Base-by-base conservation (phyloP, 1,140 invertebrate genomes). In the Drosophila micromelanica region DNA sequence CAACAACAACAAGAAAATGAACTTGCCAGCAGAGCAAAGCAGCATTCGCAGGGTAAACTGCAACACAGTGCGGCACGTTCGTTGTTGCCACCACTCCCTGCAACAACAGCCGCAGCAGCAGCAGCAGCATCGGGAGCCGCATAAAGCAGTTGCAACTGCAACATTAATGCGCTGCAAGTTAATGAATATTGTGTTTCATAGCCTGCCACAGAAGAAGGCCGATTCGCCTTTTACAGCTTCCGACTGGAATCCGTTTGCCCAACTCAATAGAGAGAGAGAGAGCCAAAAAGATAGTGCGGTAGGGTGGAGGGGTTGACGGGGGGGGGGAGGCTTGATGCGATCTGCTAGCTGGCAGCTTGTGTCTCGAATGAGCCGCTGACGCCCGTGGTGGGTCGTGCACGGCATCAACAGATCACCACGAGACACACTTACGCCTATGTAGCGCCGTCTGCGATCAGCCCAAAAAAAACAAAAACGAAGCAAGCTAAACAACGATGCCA, bases 101-200 rank as follows among this genome's bases (percentile, higher is more conserved):
- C 57, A 27, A 6, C 27, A 5, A 6, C 27, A 27, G 23, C 23
- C 1, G 23, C 23, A 48, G 23, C 15, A 15, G n/a, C 20, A 8
- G 27, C 9, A n/a, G 23, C 38, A 52, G 37, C 52, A 49, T 48
- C 49, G 12, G 76, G 60, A 70, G 69, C 71, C 42, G 37, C 74
- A 76, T 68, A 61, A 79, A 61, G 62, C 60, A 67, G 67, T 73
- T 62, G 55, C 63, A 60, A 42, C 70, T 65, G 52, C 81, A 86
- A 68, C 82, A 87, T 89, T 82, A 87, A 82, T 80, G 73, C 73
- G 71, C 77, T 77, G 76, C 78, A 89, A 87, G 84, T 89, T 89
- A 89, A 89, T 89, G 84, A 89, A 89, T 89, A 89, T 87, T 82
- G 79, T 89, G 84, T 89, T 89, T 81, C 84, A 87, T 87, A 77